A percentile compares a stretch with the other conserved stretches of the same genome.
These are phyloP conservation scores for Tragopan temminckii DNA, from an alignment of 2,797 vertebrate genomes.

Conservation along the genomic window DNA sequence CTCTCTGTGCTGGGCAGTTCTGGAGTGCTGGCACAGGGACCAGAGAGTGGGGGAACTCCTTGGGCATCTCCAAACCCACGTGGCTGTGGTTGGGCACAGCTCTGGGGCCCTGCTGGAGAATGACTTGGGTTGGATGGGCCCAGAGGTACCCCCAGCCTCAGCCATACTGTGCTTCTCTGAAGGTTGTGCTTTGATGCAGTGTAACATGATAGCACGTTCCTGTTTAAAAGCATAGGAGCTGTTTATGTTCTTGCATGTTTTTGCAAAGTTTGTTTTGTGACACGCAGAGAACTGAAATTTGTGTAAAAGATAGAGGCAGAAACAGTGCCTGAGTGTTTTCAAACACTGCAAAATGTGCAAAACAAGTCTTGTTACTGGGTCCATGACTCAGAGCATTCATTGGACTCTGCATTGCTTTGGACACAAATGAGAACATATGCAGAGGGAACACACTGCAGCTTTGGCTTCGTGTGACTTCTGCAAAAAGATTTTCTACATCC, in stretches of 20 bases:
- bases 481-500: neutral
- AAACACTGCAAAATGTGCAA: neutral
- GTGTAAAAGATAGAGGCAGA: neutral
- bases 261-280: neutral
- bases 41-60: neutral
- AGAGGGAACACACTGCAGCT: neutral
- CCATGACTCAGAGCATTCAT: neutral
- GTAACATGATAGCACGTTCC: rapidly evolving
- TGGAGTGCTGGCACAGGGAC: neutral
- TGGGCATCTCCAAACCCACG: neutral
- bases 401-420: neutral
- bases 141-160: neutral
- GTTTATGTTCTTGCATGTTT: neutral
- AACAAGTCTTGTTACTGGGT: neutral
- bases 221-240: neutral
- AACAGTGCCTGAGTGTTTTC: neutral
- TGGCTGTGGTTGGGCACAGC: neutral
- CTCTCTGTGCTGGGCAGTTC: neutral
- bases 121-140: neutral
- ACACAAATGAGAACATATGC: neutral
- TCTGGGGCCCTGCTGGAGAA: neutral
- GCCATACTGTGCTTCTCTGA: neutral
- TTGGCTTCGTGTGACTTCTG: neutral
- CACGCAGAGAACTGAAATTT: neutral
- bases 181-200: neutral